Evolutionary conservation across 2,888 invertebrate species (phyloP).

Genomic region (Cinara cedri): DNA sequence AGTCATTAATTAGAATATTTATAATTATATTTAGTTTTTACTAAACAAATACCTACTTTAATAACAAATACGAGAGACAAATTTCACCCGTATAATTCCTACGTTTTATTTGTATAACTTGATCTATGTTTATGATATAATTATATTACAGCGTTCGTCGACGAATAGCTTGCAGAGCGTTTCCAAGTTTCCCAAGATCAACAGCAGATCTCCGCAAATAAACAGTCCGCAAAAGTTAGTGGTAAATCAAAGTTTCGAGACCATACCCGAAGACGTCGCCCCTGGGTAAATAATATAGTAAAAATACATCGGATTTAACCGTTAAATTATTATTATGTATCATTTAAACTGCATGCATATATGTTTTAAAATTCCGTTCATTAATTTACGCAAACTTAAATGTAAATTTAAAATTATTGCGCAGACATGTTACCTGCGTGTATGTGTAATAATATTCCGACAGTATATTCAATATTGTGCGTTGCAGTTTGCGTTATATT

Average conservation of each 20-base stretch:
- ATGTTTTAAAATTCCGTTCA: no score
- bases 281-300: slow-evolving; percentile 40
- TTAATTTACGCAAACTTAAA: no score
- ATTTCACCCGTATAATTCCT: neutral
- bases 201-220: slow-evolving; percentile 21
- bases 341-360: no score
- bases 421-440: neutral
- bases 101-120: neutral
- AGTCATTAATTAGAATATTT: neutral
- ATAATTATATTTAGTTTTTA: neutral
- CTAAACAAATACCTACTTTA: neutral
- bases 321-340: neutral
- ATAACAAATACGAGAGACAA: neutral
- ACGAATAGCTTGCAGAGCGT: slow-evolving; percentile 47
- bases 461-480: neutral
- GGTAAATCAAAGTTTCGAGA: slow-evolving; percentile 49
- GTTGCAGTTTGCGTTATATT: neutral
- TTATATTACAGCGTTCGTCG: slow-evolving; percentile 39
- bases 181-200: slow-evolving; percentile 48
- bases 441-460: no score
- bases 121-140: slow-evolving; percentile 1
- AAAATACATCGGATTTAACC: neutral
- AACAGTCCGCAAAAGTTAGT: slow-evolving; percentile 41
- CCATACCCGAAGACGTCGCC: slow-evolving; percentile 48
- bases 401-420: slow-evolving; percentile 16